Evolutionary conservation across 2,888 invertebrate genomes (phyloP).

Genomic region (Timema cristinae): DNA sequence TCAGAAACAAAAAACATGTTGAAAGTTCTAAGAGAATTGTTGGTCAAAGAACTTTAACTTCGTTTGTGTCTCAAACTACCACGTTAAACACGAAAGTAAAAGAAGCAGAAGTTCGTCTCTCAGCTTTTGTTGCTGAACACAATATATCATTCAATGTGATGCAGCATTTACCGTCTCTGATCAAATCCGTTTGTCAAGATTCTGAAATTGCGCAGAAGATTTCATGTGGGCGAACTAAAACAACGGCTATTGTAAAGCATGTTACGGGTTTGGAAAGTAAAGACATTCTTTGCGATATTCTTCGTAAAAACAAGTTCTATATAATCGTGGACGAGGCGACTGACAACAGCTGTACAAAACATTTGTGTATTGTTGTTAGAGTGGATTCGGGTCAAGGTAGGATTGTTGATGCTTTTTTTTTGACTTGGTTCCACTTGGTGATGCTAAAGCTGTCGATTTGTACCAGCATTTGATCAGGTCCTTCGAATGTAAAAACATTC

Average conservation of each 20-base stretch:
- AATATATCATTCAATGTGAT: slow-evolving; percentile 33
- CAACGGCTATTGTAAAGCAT: slow-evolving; percentile 32
- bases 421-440: slow-evolving; percentile 33
- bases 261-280: slow-evolving; percentile 29
- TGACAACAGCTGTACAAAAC: slow-evolving; percentile 35
- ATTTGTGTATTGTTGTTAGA: slow-evolving; percentile 35
- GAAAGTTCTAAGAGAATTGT: background rate
- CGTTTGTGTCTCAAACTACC: slow-evolving; percentile 6
- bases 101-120: slow-evolving; percentile 3
- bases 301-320: slow-evolving; percentile 30
- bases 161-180: slow-evolving; percentile 32
- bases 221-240: slow-evolving; percentile 32
- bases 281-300: slow-evolving; percentile 27
- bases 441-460: slow-evolving; percentile 29
- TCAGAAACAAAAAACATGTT: background rate
- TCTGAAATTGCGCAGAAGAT: slow-evolving; percentile 34
- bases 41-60: background rate
- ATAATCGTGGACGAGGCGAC: slow-evolving; percentile 37
- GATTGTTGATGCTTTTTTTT: slow-evolving; percentile 31
- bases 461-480: slow-evolving; percentile 28
- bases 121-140: slow-evolving; percentile 5
- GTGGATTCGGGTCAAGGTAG: background rate
- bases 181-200: slow-evolving; percentile 32
- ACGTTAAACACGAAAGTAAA: slow-evolving; percentile 2
- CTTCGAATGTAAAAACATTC: slow-evolving; percentile 34